Base-by-base conservation (phyloP, 2,888 invertebrate species). In the Dicyrtoma fusca region DNA sequence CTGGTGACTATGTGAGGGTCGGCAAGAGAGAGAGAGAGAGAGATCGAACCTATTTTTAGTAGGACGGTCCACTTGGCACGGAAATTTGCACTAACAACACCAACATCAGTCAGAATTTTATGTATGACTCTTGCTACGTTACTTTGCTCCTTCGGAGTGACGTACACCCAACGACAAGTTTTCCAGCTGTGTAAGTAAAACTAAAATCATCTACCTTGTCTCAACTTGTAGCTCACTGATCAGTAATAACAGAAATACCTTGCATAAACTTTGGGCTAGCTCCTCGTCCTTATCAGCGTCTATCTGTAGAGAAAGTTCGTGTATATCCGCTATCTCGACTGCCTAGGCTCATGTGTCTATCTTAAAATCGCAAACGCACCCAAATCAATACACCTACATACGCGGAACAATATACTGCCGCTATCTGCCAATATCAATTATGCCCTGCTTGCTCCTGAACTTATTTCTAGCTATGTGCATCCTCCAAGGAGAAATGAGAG, bases 41-140 rank as follows among this genome's bases (percentile, higher is more conserved):
- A 21, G 49, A 44, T 44, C 51, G 57, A 72, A 71, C 66, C 73
- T 78, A 78, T 78, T 78, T 78, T 78, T 76, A 76, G 78, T 70
- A 73, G 65, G 69, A 72, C 74, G 76, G 76, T 78, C 78, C 76
- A 78, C 78, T 78, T 78, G 78, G 78, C 78, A 78, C 71, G 55
- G 57, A 74, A 74, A 73, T 72, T 74, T 53, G 74, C 51, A 72
- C 72, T 49, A 64, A 73, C 69, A 69, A 73, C 71, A 47, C 47
- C 70, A 23, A 13, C 69, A 66, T 42, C 57, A 45, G 61, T 23
- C 49, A 61, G 51, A 23, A 61, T 26, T 53, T 53, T 55, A 49
- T 44, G 44, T 61, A 26, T 23, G 25, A n/a, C 49, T 49, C 49
- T 11, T 49, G 49, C n/a, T 6, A 34, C 34, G 3, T 34, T 34